phyloP scores from a whole-genome alignment of 2,888 invertebrate genomes.

The Lasioglossum oenotherae region DNA sequence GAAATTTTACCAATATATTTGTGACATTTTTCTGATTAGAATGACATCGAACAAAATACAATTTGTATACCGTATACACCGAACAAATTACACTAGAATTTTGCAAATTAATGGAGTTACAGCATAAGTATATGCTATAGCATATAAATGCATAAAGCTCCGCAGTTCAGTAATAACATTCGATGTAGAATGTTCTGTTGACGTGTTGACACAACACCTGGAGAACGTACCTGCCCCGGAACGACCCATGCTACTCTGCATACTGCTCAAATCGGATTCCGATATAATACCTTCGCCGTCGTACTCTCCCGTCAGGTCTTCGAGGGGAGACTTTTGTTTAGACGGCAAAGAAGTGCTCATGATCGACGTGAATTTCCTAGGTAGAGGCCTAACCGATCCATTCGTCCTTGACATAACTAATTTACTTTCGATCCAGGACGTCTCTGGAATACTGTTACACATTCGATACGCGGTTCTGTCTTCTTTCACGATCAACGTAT shows the following conservation, averaged over 20 bases:
- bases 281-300: constrained; percentile 82
- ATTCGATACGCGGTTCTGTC: constrained; percentile 85
- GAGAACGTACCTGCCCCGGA: constrained; percentile 82
- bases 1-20: too few relatives aligned
- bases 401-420: constrained; percentile 88
- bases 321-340: constrained; percentile 80
- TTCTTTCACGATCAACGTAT: constrained; percentile 71
- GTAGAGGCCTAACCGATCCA: constrained; percentile 82
- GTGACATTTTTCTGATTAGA: too few relatives aligned
- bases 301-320: constrained; percentile 77
- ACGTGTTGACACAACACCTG: not conserved
- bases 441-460: constrained; percentile 90
- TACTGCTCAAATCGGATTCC: constrained; percentile 85
- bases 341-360: constrained; percentile 81
- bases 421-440: constrained; percentile 88
- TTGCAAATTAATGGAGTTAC: too few relatives aligned
- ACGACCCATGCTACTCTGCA: constrained; percentile 85
- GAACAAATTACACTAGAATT: too few relatives aligned
- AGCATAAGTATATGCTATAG: too few relatives aligned
- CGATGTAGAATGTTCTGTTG: not conserved
- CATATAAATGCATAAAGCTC: too few relatives aligned
- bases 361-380: constrained; percentile 76
- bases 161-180: not conserved
- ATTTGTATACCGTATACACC: too few relatives aligned
- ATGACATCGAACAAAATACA: too few relatives aligned